These are phyloP conservation scores for Malurus splendens DNA, from an alignment of 2,797 vertebrate genomes.

Conservation along the genomic window DNA sequence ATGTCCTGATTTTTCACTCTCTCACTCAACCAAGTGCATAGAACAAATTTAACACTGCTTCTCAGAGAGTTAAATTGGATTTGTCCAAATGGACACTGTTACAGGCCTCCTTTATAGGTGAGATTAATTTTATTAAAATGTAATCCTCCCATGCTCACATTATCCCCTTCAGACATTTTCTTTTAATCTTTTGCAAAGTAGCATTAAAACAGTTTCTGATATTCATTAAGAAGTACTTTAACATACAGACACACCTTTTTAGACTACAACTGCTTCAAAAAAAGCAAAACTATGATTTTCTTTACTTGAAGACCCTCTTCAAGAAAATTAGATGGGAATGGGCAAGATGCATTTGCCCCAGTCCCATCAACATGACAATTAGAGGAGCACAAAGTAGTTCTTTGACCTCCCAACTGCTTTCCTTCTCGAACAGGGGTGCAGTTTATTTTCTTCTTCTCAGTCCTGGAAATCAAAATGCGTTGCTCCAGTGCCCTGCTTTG, in stretches of 20 bases:
- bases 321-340: not conserved
- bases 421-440: not conserved
- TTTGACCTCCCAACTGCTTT: not conserved
- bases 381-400: not conserved
- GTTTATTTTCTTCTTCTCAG: not conserved
- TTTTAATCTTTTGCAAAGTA: conserved; percentile 48
- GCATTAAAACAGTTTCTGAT: conserved; percentile 28
- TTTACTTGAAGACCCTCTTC: not conserved
- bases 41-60: not conserved
- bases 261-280: not conserved
- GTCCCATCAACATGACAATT: not conserved
- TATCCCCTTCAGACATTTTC: conserved; percentile 40
- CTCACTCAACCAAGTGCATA: not conserved
- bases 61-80: conserved; percentile 31
- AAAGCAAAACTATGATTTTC: not conserved
- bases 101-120: conserved; percentile 2
- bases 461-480: not conserved
- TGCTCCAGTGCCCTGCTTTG: not conserved
- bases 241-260: conserved; percentile 18
- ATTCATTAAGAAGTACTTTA: conserved; percentile 6
- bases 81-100: conserved; percentile 25
- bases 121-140: conserved; percentile 49
- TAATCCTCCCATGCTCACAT: conserved; percentile 24
- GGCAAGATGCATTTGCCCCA: not conserved
- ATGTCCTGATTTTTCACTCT: not conserved